Evolutionary conservation across 2,888 invertebrate genomes (phyloP).

Genomic region (Eristalinus sepulchralis): DNA sequence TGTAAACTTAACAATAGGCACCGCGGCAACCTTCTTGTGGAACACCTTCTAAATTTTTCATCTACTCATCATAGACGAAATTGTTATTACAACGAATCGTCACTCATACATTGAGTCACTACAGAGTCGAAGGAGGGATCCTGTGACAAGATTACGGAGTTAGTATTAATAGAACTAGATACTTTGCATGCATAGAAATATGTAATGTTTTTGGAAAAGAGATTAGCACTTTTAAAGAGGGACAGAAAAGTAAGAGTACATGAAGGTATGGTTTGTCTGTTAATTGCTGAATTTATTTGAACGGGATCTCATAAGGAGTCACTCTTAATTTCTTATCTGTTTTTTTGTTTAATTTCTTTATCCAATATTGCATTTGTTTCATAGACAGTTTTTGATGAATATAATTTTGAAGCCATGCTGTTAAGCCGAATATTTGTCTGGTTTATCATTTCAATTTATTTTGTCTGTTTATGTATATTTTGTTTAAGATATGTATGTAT

Average conservation of each 20-base stretch:
- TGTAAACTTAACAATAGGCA: no score
- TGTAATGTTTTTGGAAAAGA: background rate
- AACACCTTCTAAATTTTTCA: no score
- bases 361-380: background rate
- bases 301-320: background rate
- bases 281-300: background rate
- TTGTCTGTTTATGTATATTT: slow-evolving; percentile 50
- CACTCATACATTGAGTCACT: background rate
- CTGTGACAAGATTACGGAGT: background rate
- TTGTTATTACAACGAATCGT: background rate
- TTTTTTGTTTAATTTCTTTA: background rate
- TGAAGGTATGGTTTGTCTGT: background rate
- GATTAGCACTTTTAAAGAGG: background rate
- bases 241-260: background rate
- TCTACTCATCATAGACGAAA: background rate
- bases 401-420: slow-evolving; percentile 59
- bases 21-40: no score
- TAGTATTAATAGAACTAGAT: slow-evolving; percentile 17
- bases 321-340: background rate
- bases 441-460: slow-evolving; percentile 15
- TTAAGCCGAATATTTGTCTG: slow-evolving; percentile 36
- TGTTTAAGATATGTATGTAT: slow-evolving; percentile 4
- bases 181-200: slow-evolving; percentile 43
- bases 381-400: background rate
- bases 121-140: background rate